These are phyloP conservation scores for Halictus quadricinctus DNA, from an alignment of 2,888 invertebrate genomes.

Conservation along the genomic window DNA sequence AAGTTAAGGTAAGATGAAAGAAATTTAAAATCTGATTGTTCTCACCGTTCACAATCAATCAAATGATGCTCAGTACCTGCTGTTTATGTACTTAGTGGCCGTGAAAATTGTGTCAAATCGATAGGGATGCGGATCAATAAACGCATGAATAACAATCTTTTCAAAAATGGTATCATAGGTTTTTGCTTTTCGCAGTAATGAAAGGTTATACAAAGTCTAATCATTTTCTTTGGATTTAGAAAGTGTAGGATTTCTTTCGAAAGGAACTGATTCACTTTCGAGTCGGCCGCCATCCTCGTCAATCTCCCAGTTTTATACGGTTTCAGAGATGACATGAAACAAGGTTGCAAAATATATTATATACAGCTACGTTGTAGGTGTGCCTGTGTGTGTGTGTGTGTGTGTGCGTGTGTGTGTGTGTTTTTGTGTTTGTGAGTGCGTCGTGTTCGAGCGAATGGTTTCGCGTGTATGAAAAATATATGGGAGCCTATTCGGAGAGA, in stretches of 20 bases:
- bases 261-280: not conserved
- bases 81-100: no score
- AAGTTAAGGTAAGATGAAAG: no score
- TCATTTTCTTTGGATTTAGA: not conserved
- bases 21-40: no score
- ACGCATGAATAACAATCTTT: no score
- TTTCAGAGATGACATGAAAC: conserved; percentile 7
- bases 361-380: conserved; percentile 37
- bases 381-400: not conserved
- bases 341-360: conserved; percentile 31
- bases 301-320: conserved; percentile 12
- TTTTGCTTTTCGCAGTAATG: no score
- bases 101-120: no score
- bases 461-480: conserved; percentile 39
- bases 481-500: conserved; percentile 31
- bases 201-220: not conserved
- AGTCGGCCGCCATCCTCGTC: not conserved
- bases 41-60: no score
- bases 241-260: not conserved
- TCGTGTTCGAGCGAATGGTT: conserved; percentile 35
- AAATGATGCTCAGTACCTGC: no score
- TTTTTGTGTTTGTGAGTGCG: conserved; percentile 14
- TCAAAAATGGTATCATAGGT: no score
- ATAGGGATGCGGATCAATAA: no score
- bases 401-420: conserved; percentile 8